Evolutionary conservation across 2,113 vertebrate genomes (phyloP), one percentile per base, ranked within the genome.

Genomic region (Tragelaphus strepsiceros): DNA sequence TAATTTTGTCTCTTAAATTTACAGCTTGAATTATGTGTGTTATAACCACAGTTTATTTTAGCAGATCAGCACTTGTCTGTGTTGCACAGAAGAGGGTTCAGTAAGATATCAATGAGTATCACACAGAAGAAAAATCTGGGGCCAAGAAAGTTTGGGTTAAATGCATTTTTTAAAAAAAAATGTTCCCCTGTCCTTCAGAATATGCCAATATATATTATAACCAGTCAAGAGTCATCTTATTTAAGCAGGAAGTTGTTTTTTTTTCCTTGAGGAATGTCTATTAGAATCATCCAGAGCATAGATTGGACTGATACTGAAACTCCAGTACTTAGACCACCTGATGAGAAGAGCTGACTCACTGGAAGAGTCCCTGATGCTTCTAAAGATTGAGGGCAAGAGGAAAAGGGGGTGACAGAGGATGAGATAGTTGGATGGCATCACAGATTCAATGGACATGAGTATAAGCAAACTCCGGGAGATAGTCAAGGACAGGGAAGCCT

Each of bases 11-110:
- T 53, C 56, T 92, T 90, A 61, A 91, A 97, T 81, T 90, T 96
- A 83, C 12, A 64, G 91, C 83, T 56, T 89, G 24, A 91, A 91
- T 97, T 95, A 94, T 61, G 21, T 53, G 92, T 84, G 91, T 97
- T 28, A 93, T 54, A 90, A 80, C 46, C 30, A 90, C 6, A 17
- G 43, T 96, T 94, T 86, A 61, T 87, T 82, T 88, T 62, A 62
- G 81, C 35, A 92, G 92, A 93, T 51, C 39, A 83, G 30, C 78
- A 91, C 14, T 94, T 96, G 80, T 94, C 35, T 91, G 51, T 67
- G 39, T 43, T 77, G 59, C 24, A 62, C 77, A 61, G 32, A 82
- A 35, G 30, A 88, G 54, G 1, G 43, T 83, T 89, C 80, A 94
- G 24, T 74, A 94, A 59, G 30, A 32, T 93, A 77, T 59, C 26